Conservation (phyloP, 92 coral and sea anemone species). For the Desmophyllum pertusum region DNA sequence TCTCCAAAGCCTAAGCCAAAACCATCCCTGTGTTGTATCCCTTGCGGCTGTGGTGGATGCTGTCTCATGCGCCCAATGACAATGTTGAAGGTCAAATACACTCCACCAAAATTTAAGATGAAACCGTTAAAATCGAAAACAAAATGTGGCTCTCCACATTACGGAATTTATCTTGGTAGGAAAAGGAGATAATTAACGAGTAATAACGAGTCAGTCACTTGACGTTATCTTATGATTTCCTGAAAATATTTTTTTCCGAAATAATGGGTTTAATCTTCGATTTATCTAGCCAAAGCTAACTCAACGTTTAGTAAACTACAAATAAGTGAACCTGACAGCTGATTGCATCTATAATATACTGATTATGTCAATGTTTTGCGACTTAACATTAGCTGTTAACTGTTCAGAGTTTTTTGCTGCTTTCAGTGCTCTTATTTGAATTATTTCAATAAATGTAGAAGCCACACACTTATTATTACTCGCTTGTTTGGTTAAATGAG, state of each 20-base stretch:
- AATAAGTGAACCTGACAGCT: too few species aligned
- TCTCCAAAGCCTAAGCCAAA: constrained; percentile 33
- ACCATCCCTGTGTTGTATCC: constrained; percentile 43
- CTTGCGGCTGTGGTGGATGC: constrained; percentile 58
- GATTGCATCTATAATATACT: too few species aligned
- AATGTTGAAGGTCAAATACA: constrained; percentile 69
- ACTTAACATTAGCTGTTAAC: too few species aligned
- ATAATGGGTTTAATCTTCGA: not conserved
- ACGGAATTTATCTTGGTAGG: constrained; percentile 22
- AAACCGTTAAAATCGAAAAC: constrained; percentile 62
- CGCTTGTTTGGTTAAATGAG: too few species aligned
- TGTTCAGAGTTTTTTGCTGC: too few species aligned
- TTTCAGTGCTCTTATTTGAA: too few species aligned
- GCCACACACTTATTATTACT: too few species aligned
- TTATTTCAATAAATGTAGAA: not conserved
- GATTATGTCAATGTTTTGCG: too few species aligned
- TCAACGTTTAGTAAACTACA: not conserved
- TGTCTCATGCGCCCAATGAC: constrained; percentile 50
- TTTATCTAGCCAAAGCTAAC: not conserved
- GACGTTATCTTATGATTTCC: not conserved
- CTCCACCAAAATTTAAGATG: constrained; percentile 71
- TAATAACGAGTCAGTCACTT: not conserved
- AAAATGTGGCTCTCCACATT: constrained; percentile 59
- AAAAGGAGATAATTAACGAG: not conserved
- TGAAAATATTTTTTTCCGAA: not conserved